Base-by-base conservation (phyloP, 2,888 invertebrate genomes). In the Eledona agricola region DNA sequence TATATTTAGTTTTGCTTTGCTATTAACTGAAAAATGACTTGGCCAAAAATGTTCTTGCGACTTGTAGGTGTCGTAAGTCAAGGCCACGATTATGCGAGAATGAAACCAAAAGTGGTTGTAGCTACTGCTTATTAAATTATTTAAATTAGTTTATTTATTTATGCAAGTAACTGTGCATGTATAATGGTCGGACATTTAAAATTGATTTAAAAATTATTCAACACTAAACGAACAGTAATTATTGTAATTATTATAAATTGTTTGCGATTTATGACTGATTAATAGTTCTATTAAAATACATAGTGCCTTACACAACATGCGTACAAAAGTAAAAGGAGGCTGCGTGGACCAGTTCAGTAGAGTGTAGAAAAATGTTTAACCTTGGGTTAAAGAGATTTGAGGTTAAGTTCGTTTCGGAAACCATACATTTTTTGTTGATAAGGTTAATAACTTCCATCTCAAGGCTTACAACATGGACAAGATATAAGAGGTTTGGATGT, bases 101-200 rank as follows among this genome's bases (percentile, higher is more conserved):
- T 38, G 17, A 38, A 26, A 38, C 7, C 4, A 38, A 15, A 26
- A 15, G 22, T 23, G 5, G 16, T 16, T 15, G 9, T 35, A 19
- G 16, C 16, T 38, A 38, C 13, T 20, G 11, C 10, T 40, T 26
- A 40, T 40, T 40, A 26, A 19, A 40, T 40, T 28, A 40, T 40
- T 40, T 17, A 28, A 28, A 40, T 40, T 6, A 7, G 3, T 40
- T 9, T 13, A 37, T 7, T 28, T 40, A 28, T 28, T 40, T 17
- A 38, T n/a, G n/a, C n/a, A n/a, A n/a, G n/a, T n/a, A n/a, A 23
- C 15, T 38, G 5, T 23, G 9, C 25, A 38, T 35, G 35, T 12
- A 35, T 35, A 7, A 38, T 25, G 20, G 7, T 38, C 10, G 38
- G 10, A 9, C 16, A 25, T 26, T 40, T 26, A 40, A 40, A 26